Evolutionary conservation across 2,797 vertebrate species (phyloP), one percentile per base, ranked within the genome.

Genomic region (Catamblyrhynchus diadema): DNA sequence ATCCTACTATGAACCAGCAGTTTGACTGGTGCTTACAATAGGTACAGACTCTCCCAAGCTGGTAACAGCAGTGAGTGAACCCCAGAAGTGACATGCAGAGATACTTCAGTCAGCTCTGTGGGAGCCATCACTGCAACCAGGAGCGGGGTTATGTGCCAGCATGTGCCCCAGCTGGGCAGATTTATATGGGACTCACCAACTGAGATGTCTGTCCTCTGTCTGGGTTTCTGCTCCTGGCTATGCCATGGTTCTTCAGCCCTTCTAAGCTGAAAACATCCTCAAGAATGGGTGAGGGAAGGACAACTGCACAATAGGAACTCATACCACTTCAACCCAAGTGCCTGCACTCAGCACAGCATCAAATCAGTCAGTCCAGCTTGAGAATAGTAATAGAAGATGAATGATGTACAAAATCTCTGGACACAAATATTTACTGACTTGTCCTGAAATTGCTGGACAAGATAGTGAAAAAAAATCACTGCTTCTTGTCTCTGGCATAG

Each of bases 221-320:
- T 90, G 79, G 5, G n/a, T 37, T 73, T 82, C 69, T 87, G 64
- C 93, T 91, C 12, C 69, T 53, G 53, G 79, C 53, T 89, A 41
- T 86, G 65, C 57, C 79, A 27, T 33, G 20, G 25, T 11, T 94
- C 78, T 89, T 85, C 75, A 57, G 33, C 45, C 23, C 28, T 82
- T 70, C 35, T 15, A 39, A 33, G 42, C 25, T 27, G 53, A 85
- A 94, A 94, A 84, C 35, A 33, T 86, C 44, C 59, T 77, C 74
- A 77, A 64, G 57, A 62, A 67, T 0, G 72, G 85, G 85, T 96
- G 83, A 87, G 64, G 9, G 71, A 93, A 87, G 81, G 90, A 89
- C 91, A 94, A 14, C 75, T 27, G 65, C 71, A 95, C 88, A 95
- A 94, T 53, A 73, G 90, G 70, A 92, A 45, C 71, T 64, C 67